Evolutionary conservation across 2,888 invertebrate species (phyloP), one percentile per base, ranked within the genome.

Genomic region (Phytoseiulus persimilis): DNA sequence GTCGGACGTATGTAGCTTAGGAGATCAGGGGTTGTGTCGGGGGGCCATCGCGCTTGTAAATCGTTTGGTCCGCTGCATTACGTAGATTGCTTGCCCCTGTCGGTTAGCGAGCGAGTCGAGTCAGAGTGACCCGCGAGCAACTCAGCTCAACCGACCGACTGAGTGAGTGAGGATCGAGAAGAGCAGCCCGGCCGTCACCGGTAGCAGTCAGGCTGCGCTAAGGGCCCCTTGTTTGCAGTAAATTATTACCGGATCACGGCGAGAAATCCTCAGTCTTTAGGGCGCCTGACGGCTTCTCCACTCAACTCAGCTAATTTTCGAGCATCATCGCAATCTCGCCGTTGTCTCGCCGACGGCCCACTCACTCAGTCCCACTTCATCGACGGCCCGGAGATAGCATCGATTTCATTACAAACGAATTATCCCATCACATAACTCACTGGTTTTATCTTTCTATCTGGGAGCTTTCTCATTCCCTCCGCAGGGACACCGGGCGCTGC

Each of bases 191-290:
- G 65, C 18, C 65, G 65, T 65, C 65, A 65, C 65, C 65, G 65
- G 65, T 65, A 65, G 65, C 65, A 65, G 39, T 3, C 39, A 6
- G 39, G 39, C 39, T 6, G 65, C 65, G 65, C 18, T 65, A 65
- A 65, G 65, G 65, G 65, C 65, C 65, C 65, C 65, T 65, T 65
- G 65, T 65, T 65, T 65, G 65, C 65, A 65, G 65, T 65, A 65
- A 65, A 65, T 65, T 65, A 65, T 65, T 65, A 65, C 65, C 65
- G 65, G 65, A 65, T 65, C 65, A 65, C 65, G 65, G 65, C 65
- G 65, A 65, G 65, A 65, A 65, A 65, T 65, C 65, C 65, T 65
- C 65, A 65, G 65, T 65, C 65, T 65, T 65, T 65, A 65, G 18
- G 65, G 65, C 65, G 65, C 65, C 65, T 65, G 65, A 65, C 65